phyloP scores from a whole-genome alignment of 2,888 invertebrate species.

The Heliothis peltigera region DNA sequence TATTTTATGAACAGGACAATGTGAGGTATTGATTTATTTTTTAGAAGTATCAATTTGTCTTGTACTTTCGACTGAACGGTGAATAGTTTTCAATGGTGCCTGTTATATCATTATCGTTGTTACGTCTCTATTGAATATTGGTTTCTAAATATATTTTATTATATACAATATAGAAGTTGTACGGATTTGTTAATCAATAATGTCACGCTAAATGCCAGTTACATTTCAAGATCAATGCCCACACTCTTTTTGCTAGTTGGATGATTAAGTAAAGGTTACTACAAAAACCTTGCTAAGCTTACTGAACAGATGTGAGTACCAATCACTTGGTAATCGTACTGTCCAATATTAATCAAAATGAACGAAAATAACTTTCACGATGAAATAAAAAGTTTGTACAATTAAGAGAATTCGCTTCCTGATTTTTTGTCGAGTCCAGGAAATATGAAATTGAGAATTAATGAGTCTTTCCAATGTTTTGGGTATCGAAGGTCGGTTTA shows the following conservation, averaged over 20 bases:
- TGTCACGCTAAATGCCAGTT: conserved; percentile 39
- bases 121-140: too few species aligned
- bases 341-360: neutral
- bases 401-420: neutral
- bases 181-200: conserved; percentile 12
- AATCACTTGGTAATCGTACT: conserved; percentile 11
- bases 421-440: conserved; percentile 19
- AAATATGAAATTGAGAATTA: conserved; percentile 5
- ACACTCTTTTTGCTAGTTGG: conserved; percentile 23
- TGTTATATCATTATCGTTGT: too few species aligned
- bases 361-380: conserved; percentile 7
- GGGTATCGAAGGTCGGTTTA: conserved; percentile 20
- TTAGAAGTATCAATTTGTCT: too few species aligned
- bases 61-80: too few species aligned
- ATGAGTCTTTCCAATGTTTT: conserved; percentile 1
- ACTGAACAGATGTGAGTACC: conserved; percentile 21
- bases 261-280: conserved; percentile 45
- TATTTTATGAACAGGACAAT: too few species aligned
- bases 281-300: conserved; percentile 42
- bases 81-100: too few species aligned
- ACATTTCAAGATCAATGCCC: conserved; percentile 47
- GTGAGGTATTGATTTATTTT: too few species aligned
- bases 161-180: neutral
- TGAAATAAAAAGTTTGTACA: conserved; percentile 4
- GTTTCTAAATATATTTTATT: neutral